phyloP scores from a whole-genome alignment of 2,888 invertebrate species.

The Anodontia alba region DNA sequence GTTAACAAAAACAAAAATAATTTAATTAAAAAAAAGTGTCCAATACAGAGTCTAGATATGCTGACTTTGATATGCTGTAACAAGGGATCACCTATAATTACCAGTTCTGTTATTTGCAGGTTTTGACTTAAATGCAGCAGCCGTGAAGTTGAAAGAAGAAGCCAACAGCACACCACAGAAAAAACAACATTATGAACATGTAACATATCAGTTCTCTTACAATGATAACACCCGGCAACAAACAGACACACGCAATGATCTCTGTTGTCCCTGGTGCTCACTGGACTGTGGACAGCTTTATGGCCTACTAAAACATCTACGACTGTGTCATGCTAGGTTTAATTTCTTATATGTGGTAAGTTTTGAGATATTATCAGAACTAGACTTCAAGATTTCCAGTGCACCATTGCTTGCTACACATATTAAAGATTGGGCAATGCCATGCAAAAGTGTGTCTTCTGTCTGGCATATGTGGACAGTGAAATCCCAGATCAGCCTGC shows the following conservation, averaged over 20 bases:
- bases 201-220: conserved; percentile 98
- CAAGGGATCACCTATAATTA: too few species aligned
- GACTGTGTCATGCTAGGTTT: conserved; percentile 96
- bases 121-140: conserved; percentile 37
- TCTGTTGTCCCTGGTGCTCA: conserved; percentile 98
- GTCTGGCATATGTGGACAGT: too few species aligned
- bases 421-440: too few species aligned
- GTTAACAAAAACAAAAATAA: too few species aligned
- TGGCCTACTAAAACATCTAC: conserved; percentile 95
- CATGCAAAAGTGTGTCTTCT: too few species aligned
- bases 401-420: too few species aligned
- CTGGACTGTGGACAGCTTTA: conserved; percentile 95
- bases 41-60: too few species aligned
- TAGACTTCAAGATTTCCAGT: too few species aligned
- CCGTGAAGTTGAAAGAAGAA: conserved; percentile 58
- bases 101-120: conserved; percentile 21
- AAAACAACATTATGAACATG: conserved; percentile 87
- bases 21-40: too few species aligned
- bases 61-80: too few species aligned
- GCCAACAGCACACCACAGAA: conserved; percentile 70
- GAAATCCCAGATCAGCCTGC: too few species aligned
- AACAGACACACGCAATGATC: conserved; percentile 96
- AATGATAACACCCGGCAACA: conserved; percentile 97
- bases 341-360: conserved; percentile 95
- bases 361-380: too few species aligned